phyloP scores from a whole-genome alignment of 2,113 vertebrate species.

The Triplophysa siluroides region DNA sequence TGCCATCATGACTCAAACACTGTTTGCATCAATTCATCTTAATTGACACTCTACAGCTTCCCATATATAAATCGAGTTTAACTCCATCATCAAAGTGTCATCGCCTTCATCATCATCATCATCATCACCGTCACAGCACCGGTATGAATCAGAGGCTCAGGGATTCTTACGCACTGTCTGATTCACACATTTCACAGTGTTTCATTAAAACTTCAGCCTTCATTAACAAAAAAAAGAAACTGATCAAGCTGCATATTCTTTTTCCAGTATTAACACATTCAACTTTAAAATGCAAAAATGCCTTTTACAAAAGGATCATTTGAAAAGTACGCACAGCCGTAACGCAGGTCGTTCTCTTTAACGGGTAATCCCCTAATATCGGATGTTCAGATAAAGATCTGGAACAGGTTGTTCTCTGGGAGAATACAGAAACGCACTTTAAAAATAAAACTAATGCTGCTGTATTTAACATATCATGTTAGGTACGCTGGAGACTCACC shows the following conservation, averaged over 20 bases:
- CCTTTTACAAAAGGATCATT: not conserved
- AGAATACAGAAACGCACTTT: not conserved
- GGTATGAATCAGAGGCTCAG: slow-evolving; percentile 3
- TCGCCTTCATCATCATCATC: too few species aligned
- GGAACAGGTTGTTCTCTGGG: slow-evolving; percentile 32
- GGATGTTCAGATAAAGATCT: slow-evolving; percentile 30
- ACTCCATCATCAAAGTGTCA: not conserved
- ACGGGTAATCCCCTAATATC: slow-evolving; percentile 13
- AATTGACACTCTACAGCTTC: not conserved
- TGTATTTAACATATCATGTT: not conserved
- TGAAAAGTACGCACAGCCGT: slow-evolving; percentile 15
- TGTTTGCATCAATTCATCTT: too few species aligned
- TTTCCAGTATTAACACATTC: not conserved
- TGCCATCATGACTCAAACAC: not conserved
- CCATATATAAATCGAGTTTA: not conserved
- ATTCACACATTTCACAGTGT: not conserved
- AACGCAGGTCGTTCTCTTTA: slow-evolving; percentile 1
- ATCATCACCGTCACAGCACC: not conserved
- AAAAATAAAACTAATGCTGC: not conserved
- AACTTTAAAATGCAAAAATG: not conserved
- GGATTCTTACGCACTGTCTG: not conserved
- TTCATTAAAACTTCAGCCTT: slow-evolving; percentile 23
- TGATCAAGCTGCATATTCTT: too few species aligned
- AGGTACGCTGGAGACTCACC: slow-evolving; percentile 68
- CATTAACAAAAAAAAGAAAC: not conserved